Base-by-base conservation (phyloP, 2,113 vertebrate genomes). In the Osmerus mordax region DNA sequence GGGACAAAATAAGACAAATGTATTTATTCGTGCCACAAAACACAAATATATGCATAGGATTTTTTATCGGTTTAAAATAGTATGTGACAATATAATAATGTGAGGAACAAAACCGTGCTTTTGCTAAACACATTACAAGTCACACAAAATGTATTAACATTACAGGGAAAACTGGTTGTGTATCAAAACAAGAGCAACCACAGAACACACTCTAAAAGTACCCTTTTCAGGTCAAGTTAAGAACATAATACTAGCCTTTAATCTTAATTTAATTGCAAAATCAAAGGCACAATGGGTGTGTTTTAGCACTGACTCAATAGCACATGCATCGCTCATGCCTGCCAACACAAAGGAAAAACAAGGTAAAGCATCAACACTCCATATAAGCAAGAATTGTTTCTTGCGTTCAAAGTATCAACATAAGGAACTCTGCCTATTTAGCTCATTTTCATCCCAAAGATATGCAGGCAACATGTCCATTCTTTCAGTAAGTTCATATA, bases 11-110 rank as follows among this genome's bases (percentile, higher is more conserved):
- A 54, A 62, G 73, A 80, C 76, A 85, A 83, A 73, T 78, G 1
- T 72, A 81, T 91, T 91, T 91, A 91, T 91, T 91, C 86, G 83
- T 87, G 85, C 82, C 84, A 84, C 77, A 86, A 21, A 74, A 77
- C 66, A 75, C 86, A 86, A 88, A 90, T 86, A 89, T 83, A 91
- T 78, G 69, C 71, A 88, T 84, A 83, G 81, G 81, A 80, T 81
- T 81, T 81, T 63, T 29, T 78, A 74, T 73, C 72, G 21, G 83
- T 76, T 79, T 28, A 73, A 63, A 83, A 32, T 72, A 56, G 67
- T n/a, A 66, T 70, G 81, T 86, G 80, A 81, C 78, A 75, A 47
- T 11, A 47, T 12, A 47, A 47, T 47, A 47, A 47, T 47, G 41
- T 47, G 41, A 47, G 2, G 41, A 80, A 86, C 32, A 23, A 74